A percentile compares a stretch with the other conserved stretches of the same genome.
These are phyloP conservation scores for Patagioenas fasciata DNA, from an alignment of 2,113 vertebrate species.

Conservation along the genomic window DNA sequence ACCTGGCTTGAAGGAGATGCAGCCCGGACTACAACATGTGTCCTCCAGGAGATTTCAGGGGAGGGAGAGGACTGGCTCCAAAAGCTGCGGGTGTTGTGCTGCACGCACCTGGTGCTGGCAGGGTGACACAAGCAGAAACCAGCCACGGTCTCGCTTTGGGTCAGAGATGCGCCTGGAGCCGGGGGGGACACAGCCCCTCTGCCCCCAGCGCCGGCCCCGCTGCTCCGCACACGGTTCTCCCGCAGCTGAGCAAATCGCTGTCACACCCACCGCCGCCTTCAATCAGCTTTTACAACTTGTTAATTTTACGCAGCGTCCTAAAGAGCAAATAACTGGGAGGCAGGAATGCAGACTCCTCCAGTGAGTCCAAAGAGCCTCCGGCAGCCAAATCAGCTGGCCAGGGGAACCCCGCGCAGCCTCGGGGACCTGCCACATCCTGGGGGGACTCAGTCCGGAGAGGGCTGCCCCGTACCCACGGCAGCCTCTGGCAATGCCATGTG, in stretches of 20 bases:
- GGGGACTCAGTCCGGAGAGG: neutral
- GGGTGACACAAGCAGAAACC: neutral
- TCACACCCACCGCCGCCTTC: constrained; percentile 77
- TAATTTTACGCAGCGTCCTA: constrained; percentile 79
- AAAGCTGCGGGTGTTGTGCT: neutral
- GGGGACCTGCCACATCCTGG: constrained; percentile 56
- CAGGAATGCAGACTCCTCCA: constrained; percentile 70
- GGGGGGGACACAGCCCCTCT: neutral
- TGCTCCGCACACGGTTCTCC: constrained; percentile 25
- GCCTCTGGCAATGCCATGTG: neutral
- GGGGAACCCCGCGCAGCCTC: constrained; percentile 43
- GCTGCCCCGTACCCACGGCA: neutral
- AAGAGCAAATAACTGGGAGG: constrained; percentile 77
- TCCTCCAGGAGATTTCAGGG: neutral
- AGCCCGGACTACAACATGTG: neutral
- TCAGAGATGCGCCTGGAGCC: neutral
- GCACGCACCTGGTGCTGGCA: neutral
- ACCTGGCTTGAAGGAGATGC: neutral
- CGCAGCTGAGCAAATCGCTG: constrained; percentile 62
- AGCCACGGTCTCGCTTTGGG: neutral
- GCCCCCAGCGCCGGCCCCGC: neutral
- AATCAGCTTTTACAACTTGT: constrained; percentile 79
- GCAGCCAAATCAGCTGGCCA: constrained; percentile 60
- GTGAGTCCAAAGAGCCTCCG: constrained; percentile 67
- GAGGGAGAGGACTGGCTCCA: neutral